Evolutionary conservation across 1,140 invertebrate genomes (phyloP).

Genomic region (Drosophila nannoptera): DNA sequence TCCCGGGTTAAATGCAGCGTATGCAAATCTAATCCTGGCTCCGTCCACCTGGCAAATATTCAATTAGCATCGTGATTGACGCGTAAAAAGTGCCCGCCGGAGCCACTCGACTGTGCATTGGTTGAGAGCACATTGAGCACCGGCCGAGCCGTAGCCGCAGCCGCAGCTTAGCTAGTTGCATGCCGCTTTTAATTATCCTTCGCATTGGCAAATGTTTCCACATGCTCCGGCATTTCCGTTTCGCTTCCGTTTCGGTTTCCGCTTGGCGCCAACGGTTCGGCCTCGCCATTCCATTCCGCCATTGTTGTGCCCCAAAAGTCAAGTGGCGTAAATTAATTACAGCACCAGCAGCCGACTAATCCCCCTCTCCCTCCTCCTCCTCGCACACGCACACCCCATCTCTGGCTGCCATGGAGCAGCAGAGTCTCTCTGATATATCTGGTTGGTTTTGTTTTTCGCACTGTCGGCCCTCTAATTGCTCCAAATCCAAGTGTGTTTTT

Average conservation of each 20-base stretch:
- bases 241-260: slow-evolving; percentile 51
- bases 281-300: slow-evolving; percentile 14
- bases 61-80: slow-evolving; percentile 61
- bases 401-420: slow-evolving; percentile 6
- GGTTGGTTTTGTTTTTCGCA: slow-evolving; percentile 26
- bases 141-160: background rate
- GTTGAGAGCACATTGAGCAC: slow-evolving; percentile 21
- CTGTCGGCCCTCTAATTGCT: slow-evolving; percentile 39
- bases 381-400: background rate
- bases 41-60: slow-evolving; percentile 62
- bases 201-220: slow-evolving; percentile 71
- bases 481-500: slow-evolving; percentile 28
- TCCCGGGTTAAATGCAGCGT: slow-evolving; percentile 47
- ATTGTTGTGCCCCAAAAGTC: slow-evolving; percentile 54
- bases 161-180: slow-evolving; percentile 40
- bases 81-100: slow-evolving; percentile 54
- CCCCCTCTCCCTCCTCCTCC: background rate
- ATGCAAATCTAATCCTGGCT: slow-evolving; percentile 35
- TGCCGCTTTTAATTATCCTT: slow-evolving; percentile 54
- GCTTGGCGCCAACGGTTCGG: slow-evolving; percentile 32
- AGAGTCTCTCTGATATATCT: slow-evolving; percentile 32
- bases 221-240: slow-evolving; percentile 62
- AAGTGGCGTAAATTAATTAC: slow-evolving; percentile 73
- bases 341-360: slow-evolving; percentile 30
- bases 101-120: slow-evolving; percentile 23